A percentile compares a stretch with the other conserved stretches of the same genome.
These are phyloP conservation scores for Budorcas taxicolor DNA, from an alignment of 2,113 vertebrate genomes.

Conservation along the genomic window DNA sequence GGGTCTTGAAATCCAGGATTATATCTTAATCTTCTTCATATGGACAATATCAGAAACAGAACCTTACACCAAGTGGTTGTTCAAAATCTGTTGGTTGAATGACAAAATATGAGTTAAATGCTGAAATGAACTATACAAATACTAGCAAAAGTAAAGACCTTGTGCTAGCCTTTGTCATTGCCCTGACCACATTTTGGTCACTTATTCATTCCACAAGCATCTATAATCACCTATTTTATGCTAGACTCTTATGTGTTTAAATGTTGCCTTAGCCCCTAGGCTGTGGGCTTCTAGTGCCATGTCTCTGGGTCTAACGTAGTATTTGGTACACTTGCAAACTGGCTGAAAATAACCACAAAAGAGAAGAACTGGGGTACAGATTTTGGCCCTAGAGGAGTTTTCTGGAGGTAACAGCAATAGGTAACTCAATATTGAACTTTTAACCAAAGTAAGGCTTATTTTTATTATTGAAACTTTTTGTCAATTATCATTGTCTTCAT, in stretches of 20 bases:
- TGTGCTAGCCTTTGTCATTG: background rate
- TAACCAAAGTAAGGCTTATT: background rate
- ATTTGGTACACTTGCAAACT: background rate
- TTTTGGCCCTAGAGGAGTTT: background rate
- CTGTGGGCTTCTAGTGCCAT: background rate
- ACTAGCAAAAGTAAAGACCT: background rate
- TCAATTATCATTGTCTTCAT: background rate
- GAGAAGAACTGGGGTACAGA: background rate
- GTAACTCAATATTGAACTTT: background rate
- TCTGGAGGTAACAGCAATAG: background rate
- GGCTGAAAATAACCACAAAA: background rate
- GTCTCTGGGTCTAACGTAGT: background rate
- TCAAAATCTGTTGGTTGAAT: slow-evolving; percentile 4
- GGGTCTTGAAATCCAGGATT: background rate
- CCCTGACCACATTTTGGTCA: background rate
- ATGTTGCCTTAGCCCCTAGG: background rate
- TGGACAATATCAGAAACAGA: background rate
- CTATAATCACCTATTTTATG: background rate
- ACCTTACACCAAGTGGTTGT: background rate
- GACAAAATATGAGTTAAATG: background rate
- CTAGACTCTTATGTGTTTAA: background rate
- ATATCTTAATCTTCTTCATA: background rate
- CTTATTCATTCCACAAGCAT: background rate
- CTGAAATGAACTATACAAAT: slow-evolving; percentile 10
- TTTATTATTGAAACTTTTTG: background rate